Evolutionary conservation across 2,888 invertebrate species (phyloP).

Genomic region (Plagodis dolabraria): DNA sequence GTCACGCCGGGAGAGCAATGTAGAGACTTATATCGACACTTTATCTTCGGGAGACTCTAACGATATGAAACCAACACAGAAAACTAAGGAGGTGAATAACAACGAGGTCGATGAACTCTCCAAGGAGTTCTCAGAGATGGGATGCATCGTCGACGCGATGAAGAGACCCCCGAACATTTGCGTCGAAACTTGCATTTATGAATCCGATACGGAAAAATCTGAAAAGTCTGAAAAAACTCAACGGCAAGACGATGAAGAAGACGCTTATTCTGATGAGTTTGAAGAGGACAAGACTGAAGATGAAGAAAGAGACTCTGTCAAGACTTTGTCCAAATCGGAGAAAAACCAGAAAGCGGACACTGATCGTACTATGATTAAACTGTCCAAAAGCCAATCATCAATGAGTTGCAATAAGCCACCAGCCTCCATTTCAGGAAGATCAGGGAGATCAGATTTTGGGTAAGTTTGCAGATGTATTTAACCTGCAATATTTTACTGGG

Average conservation of each 20-base stretch:
- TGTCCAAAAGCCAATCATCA: constrained; percentile 67
- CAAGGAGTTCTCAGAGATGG: constrained; percentile 76
- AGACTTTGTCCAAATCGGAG: constrained; percentile 46
- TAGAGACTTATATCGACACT: constrained; percentile 62
- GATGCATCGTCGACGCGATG: constrained; percentile 74
- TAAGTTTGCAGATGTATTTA: constrained; percentile 43
- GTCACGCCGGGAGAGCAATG: constrained; percentile 64
- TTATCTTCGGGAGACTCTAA: constrained; percentile 74
- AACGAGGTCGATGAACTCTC: constrained; percentile 77
- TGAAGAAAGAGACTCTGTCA: constrained; percentile 50
- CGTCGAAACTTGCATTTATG: constrained; percentile 71
- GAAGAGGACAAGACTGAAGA: constrained; percentile 73
- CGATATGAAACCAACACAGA: constrained; percentile 64
- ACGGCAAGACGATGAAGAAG: constrained; percentile 54
- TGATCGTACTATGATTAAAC: constrained; percentile 53
- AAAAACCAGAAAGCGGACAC: constrained; percentile 44
- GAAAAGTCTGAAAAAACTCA: constrained; percentile 26
- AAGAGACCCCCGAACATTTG: constrained; percentile 75
- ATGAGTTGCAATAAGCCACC: constrained; percentile 54
- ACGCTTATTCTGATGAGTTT: constrained; percentile 77
- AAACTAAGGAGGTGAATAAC: constrained; percentile 75
- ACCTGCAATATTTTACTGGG: constrained; percentile 14
- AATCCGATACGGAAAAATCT: constrained; percentile 55
- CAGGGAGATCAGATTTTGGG: constrained; percentile 72
- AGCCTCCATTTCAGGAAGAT: constrained; percentile 63